Evolutionary conservation across 2,113 vertebrate genomes (phyloP), one percentile per base, ranked within the genome.

Genomic region (Corythaixoides concolor): DNA sequence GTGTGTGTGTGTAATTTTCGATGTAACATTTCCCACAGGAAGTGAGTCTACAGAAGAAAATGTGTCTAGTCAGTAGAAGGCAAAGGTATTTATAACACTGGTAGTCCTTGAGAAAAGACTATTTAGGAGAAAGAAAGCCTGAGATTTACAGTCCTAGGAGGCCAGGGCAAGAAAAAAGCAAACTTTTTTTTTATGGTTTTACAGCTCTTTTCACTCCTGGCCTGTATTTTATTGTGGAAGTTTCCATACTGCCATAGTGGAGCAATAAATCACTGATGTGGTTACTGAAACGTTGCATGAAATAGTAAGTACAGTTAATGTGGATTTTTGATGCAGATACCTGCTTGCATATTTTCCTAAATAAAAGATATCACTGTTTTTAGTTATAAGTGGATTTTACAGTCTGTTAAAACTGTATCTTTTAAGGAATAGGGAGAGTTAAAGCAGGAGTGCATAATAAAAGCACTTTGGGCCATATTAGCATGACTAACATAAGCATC

Each of bases 21-120:
- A 60, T 58, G 45, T 90, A 95, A 64, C 18, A 9, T 84, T 97
- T 98, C 96, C 97, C 88, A 94, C 80, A 98, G 95, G 93, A 97
- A 98, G 96, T 97, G 93, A 95, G 72, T 80, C 87, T 97, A 66
- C 81, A 93, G 92, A 95, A 95, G 94, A 93, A 97, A 97, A 97
- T 91, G 49, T 97, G 78, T 97, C 93, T 97, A 90, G 96, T 98
- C 95, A 97, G 93, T 95, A 95, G 86, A 95, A 96, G 92, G 94
- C 85, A 95, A 94, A 98, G 94, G 94, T 97, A 98, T 98, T 98
- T 98, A 98, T 98, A 98, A 96, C 93, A 70, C 85, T 60, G 74
- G 85, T 88, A 98, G 93, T 97, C 97, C 97, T 82, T 96, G 93
- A 97, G 97, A 94, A 97, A 96, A 97, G 95, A 97, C 95, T 96